Percentiles rank a stretch among this genome's conserved stretches.
Evolutionary conservation across 2,113 vertebrate species (phyloP).

Genomic region (Phoenicopterus ruber): DNA sequence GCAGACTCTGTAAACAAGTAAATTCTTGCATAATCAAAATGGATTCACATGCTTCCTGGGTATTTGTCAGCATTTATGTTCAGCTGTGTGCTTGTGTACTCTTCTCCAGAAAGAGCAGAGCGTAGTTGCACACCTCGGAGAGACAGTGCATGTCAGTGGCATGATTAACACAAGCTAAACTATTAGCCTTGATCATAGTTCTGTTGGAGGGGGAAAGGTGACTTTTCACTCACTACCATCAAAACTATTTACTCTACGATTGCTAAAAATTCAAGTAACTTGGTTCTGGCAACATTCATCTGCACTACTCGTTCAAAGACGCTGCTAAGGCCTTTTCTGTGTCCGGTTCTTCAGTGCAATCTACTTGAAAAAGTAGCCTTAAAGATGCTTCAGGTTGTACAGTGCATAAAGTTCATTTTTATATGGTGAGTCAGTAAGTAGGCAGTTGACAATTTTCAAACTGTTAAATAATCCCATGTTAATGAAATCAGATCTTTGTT

Average conservation of each 20-base stretch:
- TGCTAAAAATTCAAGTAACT: background rate
- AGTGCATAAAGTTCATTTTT: background rate
- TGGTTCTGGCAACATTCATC: background rate
- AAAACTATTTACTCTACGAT: background rate
- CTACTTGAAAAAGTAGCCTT: background rate
- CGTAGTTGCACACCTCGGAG: background rate
- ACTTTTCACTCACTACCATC: no score
- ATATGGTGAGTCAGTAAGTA: conserved; percentile 32
- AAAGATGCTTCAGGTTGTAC: background rate
- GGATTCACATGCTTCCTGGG: background rate
- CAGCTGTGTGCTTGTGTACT: background rate
- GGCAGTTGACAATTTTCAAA: conserved; percentile 52
- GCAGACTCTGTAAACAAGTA: background rate
- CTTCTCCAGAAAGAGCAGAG: no score
- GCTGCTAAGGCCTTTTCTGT: background rate
- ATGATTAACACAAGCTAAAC: background rate
- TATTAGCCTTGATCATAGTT: fast-evolving
- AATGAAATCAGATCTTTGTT: conserved; percentile 29
- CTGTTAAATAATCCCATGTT: conserved; percentile 44
- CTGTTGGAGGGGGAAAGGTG: fast-evolving
- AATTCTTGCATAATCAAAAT: background rate
- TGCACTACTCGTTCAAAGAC: background rate
- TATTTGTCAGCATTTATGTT: background rate
- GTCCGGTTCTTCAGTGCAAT: fast-evolving
- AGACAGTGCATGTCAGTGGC: fast-evolving